Conservation (phyloP, 2,113 vertebrate species). For the Tenebrosternarchus preto region DNA sequence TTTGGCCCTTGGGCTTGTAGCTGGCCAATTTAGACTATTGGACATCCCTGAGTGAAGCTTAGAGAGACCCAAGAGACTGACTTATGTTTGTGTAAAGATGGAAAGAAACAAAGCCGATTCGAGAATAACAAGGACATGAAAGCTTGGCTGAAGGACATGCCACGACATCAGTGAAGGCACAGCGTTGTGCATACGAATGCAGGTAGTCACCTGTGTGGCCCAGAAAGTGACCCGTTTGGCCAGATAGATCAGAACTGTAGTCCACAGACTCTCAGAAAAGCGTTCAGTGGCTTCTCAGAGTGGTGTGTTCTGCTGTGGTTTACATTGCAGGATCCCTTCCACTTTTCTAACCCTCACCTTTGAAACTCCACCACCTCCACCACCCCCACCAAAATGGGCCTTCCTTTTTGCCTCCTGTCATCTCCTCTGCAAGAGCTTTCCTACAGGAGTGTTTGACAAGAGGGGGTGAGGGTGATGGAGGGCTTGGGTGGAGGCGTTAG, state of each 20-base stretch:
- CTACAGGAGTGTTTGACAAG: conserved; percentile 39
- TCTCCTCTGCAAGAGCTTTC: conserved; percentile 52
- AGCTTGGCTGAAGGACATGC: no score
- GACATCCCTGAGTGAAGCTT: not conserved
- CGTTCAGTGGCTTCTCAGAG: not conserved
- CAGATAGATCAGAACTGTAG: conserved; percentile 4
- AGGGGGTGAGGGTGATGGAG: not conserved
- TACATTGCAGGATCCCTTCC: not conserved
- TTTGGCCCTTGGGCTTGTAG: not conserved
- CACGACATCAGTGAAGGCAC: no score
- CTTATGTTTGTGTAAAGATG: not conserved
- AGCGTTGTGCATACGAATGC: no score
- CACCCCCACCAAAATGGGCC: not conserved
- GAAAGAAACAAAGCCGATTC: not conserved
- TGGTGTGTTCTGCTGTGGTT: conserved; percentile 23
- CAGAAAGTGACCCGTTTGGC: conserved; percentile 4
- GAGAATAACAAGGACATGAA: not conserved
- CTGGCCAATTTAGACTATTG: not conserved
- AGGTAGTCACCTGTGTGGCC: not conserved
- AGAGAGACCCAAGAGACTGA: not conserved
- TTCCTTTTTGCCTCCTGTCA: conserved; percentile 22
- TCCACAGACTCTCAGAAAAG: conserved; percentile 1
- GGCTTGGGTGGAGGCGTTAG: conserved; percentile 41
- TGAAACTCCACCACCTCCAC: no score
- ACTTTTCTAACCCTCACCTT: conserved; percentile 5